Evolutionary conservation across 2,113 vertebrate species (phyloP).

Genomic region (Cepphus grylle): DNA sequence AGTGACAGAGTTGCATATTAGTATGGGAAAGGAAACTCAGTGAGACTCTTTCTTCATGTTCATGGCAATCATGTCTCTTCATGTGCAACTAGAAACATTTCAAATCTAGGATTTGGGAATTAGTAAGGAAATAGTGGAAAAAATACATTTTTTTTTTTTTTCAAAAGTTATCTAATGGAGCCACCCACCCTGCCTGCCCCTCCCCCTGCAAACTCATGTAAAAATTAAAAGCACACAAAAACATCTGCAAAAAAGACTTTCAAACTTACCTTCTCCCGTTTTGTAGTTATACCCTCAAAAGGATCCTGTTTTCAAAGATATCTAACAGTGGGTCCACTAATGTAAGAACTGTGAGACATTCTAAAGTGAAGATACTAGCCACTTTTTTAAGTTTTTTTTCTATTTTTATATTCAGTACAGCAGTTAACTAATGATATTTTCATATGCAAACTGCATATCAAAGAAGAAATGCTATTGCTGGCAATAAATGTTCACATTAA

Average conservation of each 20-base stretch:
- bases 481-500: neutral
- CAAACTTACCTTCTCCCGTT: neutral
- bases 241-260: neutral
- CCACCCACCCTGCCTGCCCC: rapidly evolving
- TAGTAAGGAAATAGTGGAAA: neutral
- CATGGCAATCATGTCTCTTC: neutral
- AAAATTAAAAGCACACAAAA: neutral
- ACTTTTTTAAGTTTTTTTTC: rapidly evolving
- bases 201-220: rapidly evolving
- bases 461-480: neutral
- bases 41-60: neutral
- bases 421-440: neutral
- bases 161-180: neutral
- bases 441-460: neutral
- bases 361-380: neutral
- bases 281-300: neutral
- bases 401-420: neutral
- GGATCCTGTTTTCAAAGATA: neutral
- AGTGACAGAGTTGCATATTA: neutral
- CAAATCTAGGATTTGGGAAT: neutral
- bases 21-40: neutral
- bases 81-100: neutral
- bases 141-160: neutral
- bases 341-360: neutral
- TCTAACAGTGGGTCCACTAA: neutral